These are phyloP conservation scores for Jaculus jaculus DNA, from an alignment of 2,113 vertebrate species.

Conservation along the genomic window DNA sequence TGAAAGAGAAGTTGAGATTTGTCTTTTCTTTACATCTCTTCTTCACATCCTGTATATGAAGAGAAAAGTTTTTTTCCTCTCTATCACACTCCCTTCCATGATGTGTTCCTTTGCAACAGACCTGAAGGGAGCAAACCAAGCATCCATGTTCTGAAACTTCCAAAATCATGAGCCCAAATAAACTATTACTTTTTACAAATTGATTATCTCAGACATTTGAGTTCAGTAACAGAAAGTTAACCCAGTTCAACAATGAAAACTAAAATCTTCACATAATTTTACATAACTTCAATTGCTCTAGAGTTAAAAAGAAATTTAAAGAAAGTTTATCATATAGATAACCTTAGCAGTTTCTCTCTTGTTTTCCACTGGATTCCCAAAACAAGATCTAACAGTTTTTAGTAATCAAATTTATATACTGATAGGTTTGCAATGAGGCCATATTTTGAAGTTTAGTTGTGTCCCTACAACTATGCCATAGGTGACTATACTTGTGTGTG, in stretches of 20 bases:
- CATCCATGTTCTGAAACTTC: neutral
- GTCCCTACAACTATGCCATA: neutral
- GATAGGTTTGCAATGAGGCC: neutral
- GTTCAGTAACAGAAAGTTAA: neutral
- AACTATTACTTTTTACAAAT: neutral
- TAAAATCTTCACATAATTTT: constrained; percentile 13
- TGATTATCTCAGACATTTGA: too few relatives aligned
- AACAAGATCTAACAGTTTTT: neutral
- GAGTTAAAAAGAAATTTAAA: constrained; percentile 9
- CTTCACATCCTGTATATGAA: neutral
- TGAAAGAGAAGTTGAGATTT: neutral
- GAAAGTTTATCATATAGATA: neutral
- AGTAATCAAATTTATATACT: neutral
- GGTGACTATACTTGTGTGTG: neutral
- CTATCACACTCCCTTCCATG: neutral
- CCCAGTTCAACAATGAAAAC: constrained; percentile 16
- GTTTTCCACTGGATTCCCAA: neutral
- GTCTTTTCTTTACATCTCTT: too few relatives aligned
- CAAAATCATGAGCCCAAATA: neutral
- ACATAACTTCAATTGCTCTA: neutral
- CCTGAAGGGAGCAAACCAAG: neutral
- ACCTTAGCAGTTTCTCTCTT: neutral
- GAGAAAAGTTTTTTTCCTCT: neutral
- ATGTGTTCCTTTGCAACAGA: neutral
- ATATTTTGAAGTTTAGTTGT: neutral